Conservation (phyloP, 2,113 vertebrate genomes). For the Leucopsar rothschildi region DNA sequence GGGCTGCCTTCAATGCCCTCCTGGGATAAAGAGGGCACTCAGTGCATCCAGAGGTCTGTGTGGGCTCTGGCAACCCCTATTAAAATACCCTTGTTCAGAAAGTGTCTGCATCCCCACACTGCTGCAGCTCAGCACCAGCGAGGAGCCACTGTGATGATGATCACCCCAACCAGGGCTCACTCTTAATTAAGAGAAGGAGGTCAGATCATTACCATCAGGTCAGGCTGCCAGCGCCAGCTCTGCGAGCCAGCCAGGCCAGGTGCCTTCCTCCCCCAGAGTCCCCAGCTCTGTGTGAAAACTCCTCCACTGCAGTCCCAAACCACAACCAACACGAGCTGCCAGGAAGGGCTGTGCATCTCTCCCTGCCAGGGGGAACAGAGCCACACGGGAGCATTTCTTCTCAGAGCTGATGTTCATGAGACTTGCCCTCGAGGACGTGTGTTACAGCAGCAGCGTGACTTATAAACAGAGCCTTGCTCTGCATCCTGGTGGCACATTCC, state of each 20-base stretch:
- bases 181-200: not conserved
- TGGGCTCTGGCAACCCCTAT: not conserved
- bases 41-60: not conserved
- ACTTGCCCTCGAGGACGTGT: not conserved
- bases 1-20: not conserved
- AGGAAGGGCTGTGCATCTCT: rapidly evolving
- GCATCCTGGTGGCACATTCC: not conserved
- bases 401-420: not conserved
- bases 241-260: not conserved
- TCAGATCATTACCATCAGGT: not conserved
- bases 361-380: not conserved
- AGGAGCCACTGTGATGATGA: not conserved
- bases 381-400: rapidly evolving
- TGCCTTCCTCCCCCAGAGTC: not conserved
- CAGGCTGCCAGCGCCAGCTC: rapidly evolving
- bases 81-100: not conserved
- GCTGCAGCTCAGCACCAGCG: not conserved
- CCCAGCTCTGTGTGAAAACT: not conserved
- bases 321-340: rapidly evolving
- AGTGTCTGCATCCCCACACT: not conserved
- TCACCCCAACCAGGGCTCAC: not conserved
- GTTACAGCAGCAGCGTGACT: not conserved
- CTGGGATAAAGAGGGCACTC: not conserved
- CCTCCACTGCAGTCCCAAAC: not conserved
- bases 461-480: not conserved